Percentiles rank a stretch among this genome's conserved stretches.
These are phyloP conservation scores for Lepus timidus DNA, from an alignment of 2,113 vertebrate genomes.

Conservation along the genomic window DNA sequence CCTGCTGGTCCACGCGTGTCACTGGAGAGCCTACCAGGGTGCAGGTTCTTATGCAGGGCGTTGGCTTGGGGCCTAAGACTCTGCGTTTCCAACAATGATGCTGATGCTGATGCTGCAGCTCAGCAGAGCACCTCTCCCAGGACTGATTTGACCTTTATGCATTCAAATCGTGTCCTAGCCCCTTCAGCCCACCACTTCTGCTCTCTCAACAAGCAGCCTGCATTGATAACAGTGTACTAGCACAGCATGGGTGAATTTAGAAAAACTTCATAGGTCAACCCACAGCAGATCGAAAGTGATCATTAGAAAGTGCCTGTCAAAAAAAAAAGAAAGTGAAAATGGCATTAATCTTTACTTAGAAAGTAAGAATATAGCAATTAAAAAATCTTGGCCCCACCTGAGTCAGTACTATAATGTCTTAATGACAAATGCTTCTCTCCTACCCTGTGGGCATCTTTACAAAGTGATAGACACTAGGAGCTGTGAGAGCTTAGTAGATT, in stretches of 20 bases:
- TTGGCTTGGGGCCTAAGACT: not conserved
- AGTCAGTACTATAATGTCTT: not conserved
- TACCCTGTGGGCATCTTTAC: not conserved
- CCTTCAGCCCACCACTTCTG: not conserved
- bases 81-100: not conserved
- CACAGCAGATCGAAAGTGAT: not conserved
- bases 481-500: no score
- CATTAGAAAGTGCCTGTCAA: not conserved
- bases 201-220: not conserved
- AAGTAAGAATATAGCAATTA: not conserved
- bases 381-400: not conserved
- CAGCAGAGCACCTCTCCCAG: not conserved
- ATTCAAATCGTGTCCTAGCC: not conserved
- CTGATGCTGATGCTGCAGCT: not conserved
- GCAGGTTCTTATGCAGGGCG: not conserved
- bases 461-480: no score
- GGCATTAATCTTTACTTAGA: not conserved
- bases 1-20: not conserved
- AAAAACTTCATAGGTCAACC: not conserved
- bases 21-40: not conserved
- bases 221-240: not conserved
- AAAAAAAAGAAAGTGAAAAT: not conserved
- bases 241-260: not conserved
- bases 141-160: not conserved
- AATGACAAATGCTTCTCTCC: not conserved